Evolutionary conservation across 1,140 invertebrate species (phyloP), one percentile per base, ranked within the genome.

Genomic region (Drosophila aff.): DNA sequence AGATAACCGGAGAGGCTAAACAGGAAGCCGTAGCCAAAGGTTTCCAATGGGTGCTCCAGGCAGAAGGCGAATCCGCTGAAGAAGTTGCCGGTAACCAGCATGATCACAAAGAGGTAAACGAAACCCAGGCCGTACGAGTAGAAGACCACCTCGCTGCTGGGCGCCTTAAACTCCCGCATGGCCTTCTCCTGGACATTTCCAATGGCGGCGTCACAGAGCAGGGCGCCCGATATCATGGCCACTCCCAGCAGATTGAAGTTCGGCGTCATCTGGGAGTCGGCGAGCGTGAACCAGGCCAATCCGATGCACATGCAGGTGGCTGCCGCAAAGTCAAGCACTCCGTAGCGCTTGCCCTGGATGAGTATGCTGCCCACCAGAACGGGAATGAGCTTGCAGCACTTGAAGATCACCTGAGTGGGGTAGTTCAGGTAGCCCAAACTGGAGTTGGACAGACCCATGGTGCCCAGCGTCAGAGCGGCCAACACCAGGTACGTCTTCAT

Each of bases 111-210:
- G 47, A 99, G 95, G 92, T 98, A 98, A 1, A 97, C 40, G 92
- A 97, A 97, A 36, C 97, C 98, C 84, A 99, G 95, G 2, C 95
- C 95, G 93, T 99, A 99, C 0, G 98, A 99, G 92, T 98, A 99
- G 31, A 99, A 94, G 4, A 99, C 98, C 72, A 99, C 96, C 95
- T 99, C 98, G 69, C 96, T 96, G 94, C 98, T 99, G 2, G 95
- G 94, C 5, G 97, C 97, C 78, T 96, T 95, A 91, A 96, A 95
- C 68, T 95, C 95, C 84, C 97, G 97, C 96, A 99, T 98, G 0
- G 96, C 96, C 93, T 99, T 98, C 92, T 99, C 98, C 94, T 99
- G 98, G 4, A 99, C 96, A 94, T 99, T 99, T 43, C 98, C 98
- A 82, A 99, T 99, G 33, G 96, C 94, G 3, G 98, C 98, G 94